A percentile compares a stretch with the other conserved stretches of the same genome.
Conservation (phyloP, 2,113 vertebrate genomes). For the Passer domesticus region DNA sequence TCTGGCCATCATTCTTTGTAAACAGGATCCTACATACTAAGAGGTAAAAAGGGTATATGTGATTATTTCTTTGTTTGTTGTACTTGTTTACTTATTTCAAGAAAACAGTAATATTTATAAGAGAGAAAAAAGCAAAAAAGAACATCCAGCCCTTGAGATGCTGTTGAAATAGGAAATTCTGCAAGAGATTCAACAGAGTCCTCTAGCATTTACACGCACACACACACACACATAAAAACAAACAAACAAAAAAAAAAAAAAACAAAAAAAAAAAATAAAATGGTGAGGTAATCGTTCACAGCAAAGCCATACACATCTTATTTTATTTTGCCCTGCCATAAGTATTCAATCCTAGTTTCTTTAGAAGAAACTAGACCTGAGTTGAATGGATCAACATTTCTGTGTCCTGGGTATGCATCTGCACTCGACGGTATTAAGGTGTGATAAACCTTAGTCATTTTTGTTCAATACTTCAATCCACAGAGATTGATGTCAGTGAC, state of each 20-base stretch:
- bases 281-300: neutral
- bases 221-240: too few species aligned
- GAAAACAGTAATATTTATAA: neutral
- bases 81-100: neutral
- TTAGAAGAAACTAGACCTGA: neutral
- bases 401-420: neutral
- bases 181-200: neutral
- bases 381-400: neutral
- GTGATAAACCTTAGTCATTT: neutral
- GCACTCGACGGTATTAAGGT: accelerated
- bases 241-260: too few species aligned
- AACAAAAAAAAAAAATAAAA: neutral
- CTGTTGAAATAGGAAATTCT: neutral
- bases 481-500: neutral
- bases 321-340: neutral
- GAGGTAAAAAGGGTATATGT: neutral
- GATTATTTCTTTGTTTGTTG: neutral
- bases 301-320: neutral
- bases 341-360: neutral
- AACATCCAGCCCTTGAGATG: neutral
- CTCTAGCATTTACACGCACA: neutral
- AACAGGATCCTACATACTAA: neutral
- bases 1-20: neutral
- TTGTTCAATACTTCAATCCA: neutral
- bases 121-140: neutral